phyloP scores from a whole-genome alignment of 1,140 invertebrate species.

The Caerostris darwini region DNA sequence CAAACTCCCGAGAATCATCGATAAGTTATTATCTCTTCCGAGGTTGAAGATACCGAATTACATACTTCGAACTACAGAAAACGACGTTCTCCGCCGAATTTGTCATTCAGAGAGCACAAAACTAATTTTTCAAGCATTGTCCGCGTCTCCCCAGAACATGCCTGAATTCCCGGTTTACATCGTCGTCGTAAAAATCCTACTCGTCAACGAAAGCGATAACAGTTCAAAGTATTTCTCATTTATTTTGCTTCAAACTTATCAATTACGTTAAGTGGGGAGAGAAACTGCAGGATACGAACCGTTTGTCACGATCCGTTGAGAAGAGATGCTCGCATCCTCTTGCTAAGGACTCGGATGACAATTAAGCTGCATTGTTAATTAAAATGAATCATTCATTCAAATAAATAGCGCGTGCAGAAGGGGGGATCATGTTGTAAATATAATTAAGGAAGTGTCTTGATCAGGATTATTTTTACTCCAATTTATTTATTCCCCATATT shows the following conservation, averaged over 20 bases:
- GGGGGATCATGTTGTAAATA: constrained; percentile 6
- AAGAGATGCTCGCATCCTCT: neutral
- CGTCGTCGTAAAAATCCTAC: neutral
- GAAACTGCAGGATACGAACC: neutral
- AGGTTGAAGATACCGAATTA: constrained; percentile 40
- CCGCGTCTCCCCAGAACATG: neutral
- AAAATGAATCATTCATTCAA: constrained; percentile 31
- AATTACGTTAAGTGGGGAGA: constrained; percentile 39
- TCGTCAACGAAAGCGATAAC: constrained; percentile 30
- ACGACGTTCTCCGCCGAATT: neutral
- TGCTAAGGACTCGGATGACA: constrained; percentile 54
- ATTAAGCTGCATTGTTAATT: constrained; percentile 56
- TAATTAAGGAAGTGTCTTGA: neutral
- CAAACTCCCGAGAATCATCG: constrained; percentile 18
- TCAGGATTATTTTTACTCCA: neutral
- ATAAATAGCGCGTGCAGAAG: neutral
- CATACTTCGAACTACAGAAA: constrained; percentile 30
- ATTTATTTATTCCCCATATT: too few species aligned
- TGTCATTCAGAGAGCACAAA: constrained; percentile 14
- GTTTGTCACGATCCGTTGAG: constrained; percentile 30
- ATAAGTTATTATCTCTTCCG: constrained; percentile 54
- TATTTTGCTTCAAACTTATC: constrained; percentile 37
- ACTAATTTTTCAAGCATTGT: constrained; percentile 19
- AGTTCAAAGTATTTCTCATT: constrained; percentile 33
- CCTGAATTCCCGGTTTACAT: neutral